Conservation (phyloP, 2,888 invertebrate genomes). For the Myopa tessellatipennis region DNA sequence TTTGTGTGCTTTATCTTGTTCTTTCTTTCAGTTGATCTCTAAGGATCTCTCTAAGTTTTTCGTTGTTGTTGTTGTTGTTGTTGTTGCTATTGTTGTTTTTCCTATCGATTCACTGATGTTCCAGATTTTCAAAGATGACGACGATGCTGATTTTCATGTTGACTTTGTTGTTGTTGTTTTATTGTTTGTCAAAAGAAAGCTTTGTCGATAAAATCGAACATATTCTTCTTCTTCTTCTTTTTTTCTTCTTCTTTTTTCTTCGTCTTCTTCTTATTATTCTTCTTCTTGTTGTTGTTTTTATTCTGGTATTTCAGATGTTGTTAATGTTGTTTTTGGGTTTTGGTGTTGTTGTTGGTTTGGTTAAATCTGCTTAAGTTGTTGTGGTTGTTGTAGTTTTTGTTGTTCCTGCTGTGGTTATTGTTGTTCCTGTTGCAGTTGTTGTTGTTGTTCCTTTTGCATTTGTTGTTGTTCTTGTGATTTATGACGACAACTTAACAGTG, state of each 20-base stretch:
- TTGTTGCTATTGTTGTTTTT: background rate
- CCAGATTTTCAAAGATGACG: constrained; percentile 18
- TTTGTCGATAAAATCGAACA: background rate
- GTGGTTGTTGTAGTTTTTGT: background rate
- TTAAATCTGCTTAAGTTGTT: too few relatives aligned
- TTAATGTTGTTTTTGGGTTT: background rate
- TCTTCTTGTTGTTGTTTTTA: background rate
- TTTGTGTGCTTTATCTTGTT: background rate
- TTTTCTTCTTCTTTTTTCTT: background rate
- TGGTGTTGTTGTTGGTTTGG: background rate
- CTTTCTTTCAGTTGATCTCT: background rate
- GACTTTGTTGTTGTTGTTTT: constrained; percentile 22
- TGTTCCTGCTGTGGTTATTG: constrained; percentile 6
- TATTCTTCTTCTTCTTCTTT: background rate
- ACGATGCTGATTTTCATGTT: too few relatives aligned
- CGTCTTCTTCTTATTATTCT: background rate
- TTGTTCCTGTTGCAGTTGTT: background rate
- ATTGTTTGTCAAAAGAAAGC: background rate
- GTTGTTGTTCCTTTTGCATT: background rate
- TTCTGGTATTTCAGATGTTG: background rate
- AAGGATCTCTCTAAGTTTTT: constrained; percentile 1
- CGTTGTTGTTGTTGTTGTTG: background rate
- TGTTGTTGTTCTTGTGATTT: constrained; percentile 25
- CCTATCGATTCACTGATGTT: background rate
- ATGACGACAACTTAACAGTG: constrained; percentile 26